These are phyloP conservation scores for Aphrocallistes beatrix DNA, from an alignment of 37 sponge, comb jelly and placozoan genomes.

Conservation along the genomic window DNA sequence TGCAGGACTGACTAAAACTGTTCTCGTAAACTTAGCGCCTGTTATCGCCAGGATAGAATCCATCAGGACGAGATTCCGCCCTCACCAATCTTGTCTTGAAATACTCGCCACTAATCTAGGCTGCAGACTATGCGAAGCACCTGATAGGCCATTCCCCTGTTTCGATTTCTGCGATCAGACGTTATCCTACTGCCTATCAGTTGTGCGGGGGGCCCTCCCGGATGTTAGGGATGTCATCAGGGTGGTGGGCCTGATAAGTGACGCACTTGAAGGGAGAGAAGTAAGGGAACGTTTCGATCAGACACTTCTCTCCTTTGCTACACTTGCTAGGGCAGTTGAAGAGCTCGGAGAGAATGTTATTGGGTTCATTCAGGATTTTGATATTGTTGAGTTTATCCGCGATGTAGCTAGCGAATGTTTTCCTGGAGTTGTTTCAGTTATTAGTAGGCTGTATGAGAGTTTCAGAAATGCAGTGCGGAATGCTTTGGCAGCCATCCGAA, in stretches of 20 bases:
- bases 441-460: background rate
- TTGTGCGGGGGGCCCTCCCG: background rate
- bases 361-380: background rate
- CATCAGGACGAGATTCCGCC: background rate
- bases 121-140: background rate
- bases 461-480: background rate
- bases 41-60: background rate
- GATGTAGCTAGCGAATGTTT: slow-evolving; percentile 12
- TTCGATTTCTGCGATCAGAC: background rate
- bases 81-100: background rate
- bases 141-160: background rate
- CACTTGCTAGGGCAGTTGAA: background rate
- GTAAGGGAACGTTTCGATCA: background rate
- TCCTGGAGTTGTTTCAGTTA: background rate
- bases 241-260: background rate
- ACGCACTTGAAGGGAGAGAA: background rate
- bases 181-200: background rate
- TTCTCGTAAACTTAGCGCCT: background rate
- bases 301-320: background rate
- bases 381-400: background rate
- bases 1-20: background rate
- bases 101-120: slow-evolving; percentile 1
- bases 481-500: background rate
- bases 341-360: background rate
- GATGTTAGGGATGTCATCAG: background rate